Evolutionary conservation across 2,888 invertebrate genomes (phyloP), one percentile per base, ranked within the genome.

Genomic region (Ligdia adustata): DNA sequence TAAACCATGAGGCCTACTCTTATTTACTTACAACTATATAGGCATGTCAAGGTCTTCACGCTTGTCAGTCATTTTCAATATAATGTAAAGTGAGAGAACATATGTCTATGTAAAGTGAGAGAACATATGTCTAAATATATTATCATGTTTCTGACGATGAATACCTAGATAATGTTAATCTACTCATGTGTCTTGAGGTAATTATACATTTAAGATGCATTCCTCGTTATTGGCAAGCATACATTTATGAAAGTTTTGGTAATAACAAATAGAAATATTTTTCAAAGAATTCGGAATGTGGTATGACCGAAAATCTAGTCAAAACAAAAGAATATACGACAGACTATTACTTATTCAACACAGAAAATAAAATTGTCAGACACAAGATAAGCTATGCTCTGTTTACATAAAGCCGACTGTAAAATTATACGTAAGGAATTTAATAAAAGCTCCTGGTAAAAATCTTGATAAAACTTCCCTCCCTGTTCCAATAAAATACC

Each of bases 401-500:
- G n/a, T n/a, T n/a, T n/a, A 24, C 6, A 35, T 14, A 13, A 43
- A 35, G 28, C 7, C 7, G 22, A 43, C 20, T 26, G 32, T 35
- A 15, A 34, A 14, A 34, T 27, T 20, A 20, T 27, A 33, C 41
- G 26, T 27, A 11, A 34, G 9, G 27, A 39, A 38, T 49, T 49
- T 54, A 53, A 48, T 63, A 20, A 33, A 16, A 9, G 28, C 37
- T 37, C 37, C 6, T 6, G 32, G 26, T 38, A 39, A 45, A 24
- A 47, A 48, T 48, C 44, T 37, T 44, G 24, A 41, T 44, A 49
- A 49, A 42, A n/a, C 28, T 39, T 34, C 20, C 26, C 31, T 27
- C 33, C 28, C 9, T 12, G 27, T 33, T 15, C 26, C 48, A 49
- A 41, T 50, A 57, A 47, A 57, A 46, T 41, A 34, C 26, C 29